These are phyloP conservation scores for Oligia latruncula DNA, from an alignment of 2,888 invertebrate genomes.

Conservation along the genomic window DNA sequence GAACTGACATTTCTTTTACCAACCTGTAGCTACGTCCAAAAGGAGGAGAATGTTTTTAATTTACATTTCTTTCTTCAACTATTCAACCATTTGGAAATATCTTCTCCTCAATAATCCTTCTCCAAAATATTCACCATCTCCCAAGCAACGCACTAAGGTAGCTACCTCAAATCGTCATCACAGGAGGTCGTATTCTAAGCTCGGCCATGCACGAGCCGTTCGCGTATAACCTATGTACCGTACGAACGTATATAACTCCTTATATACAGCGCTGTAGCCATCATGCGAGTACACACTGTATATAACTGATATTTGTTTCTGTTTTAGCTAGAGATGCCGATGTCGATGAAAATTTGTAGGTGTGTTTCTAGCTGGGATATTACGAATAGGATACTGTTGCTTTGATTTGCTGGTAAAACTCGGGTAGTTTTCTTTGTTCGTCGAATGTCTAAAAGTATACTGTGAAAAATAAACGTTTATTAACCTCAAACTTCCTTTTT, in stretches of 20 bases:
- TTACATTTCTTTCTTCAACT: too few species aligned
- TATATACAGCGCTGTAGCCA: slow-evolving; percentile 61
- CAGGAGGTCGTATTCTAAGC: slow-evolving; percentile 83
- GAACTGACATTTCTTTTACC: neutral
- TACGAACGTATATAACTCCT: slow-evolving; percentile 63
- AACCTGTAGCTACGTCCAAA: neutral
- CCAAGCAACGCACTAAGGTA: slow-evolving; percentile 55
- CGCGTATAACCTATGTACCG: slow-evolving; percentile 76
- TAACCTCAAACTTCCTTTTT: too few species aligned
- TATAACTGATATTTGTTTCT: slow-evolving; percentile 55
- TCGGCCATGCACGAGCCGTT: slow-evolving; percentile 79
- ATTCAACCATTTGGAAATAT: neutral
- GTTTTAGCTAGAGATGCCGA: slow-evolving; percentile 51
- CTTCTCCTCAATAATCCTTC: neutral
- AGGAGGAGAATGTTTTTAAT: neutral
- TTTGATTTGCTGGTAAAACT: neutral
- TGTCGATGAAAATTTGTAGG: slow-evolving; percentile 57
- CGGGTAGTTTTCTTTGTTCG: neutral
- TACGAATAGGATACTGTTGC: neutral
- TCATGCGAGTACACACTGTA: slow-evolving; percentile 47
- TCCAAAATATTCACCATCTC: slow-evolving; percentile 28
- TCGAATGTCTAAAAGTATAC: neutral
- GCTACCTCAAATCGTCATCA: slow-evolving; percentile 79
- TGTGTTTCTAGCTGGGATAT: neutral
- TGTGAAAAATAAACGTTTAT: neutral